Conservation (phyloP, 2,797 vertebrate species). For the Semaprochilodus insignis region DNA sequence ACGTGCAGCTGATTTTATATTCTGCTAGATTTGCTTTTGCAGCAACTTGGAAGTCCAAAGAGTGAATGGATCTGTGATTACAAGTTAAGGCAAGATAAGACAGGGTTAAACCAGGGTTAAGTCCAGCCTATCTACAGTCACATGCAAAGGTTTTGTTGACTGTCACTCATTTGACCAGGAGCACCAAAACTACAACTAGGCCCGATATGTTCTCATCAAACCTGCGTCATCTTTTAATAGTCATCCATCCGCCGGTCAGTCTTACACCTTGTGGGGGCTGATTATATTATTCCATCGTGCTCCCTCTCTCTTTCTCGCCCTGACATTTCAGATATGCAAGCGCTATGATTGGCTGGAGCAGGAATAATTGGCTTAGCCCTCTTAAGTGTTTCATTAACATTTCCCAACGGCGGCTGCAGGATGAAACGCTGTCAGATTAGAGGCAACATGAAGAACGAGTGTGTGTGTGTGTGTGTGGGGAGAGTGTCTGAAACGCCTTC, state of each 20-base stretch:
- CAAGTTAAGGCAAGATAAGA: too few relatives aligned
- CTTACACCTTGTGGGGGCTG: not conserved
- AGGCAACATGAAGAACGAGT: conserved; percentile 11
- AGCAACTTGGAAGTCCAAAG: too few relatives aligned
- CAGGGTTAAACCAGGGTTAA: too few relatives aligned
- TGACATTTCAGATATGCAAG: conserved; percentile 44
- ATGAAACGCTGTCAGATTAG: conserved; percentile 49
- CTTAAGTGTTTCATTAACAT: conserved; percentile 56
- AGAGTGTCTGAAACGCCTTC: not conserved
- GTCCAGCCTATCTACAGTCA: too few relatives aligned
- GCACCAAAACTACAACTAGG: too few relatives aligned
- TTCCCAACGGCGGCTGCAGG: conserved; percentile 28
- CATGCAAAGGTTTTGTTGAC: too few relatives aligned
- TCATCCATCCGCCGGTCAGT: conserved; percentile 1
- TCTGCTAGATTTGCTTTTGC: too few relatives aligned
- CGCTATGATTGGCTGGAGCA: conserved; percentile 38
- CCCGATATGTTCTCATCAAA: too few relatives aligned
- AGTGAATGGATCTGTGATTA: too few relatives aligned
- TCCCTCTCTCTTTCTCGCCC: conserved; percentile 2
- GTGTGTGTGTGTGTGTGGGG: not conserved
- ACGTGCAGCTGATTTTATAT: too few relatives aligned
- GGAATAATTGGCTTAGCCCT: conserved; percentile 49
- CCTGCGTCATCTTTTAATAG: too few relatives aligned
- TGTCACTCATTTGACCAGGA: too few relatives aligned
- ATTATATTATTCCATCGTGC: conserved; percentile 33